Evolutionary conservation across 2,888 invertebrate species (phyloP), one percentile per base, ranked within the genome.

Genomic region (Oscheius sp.): DNA sequence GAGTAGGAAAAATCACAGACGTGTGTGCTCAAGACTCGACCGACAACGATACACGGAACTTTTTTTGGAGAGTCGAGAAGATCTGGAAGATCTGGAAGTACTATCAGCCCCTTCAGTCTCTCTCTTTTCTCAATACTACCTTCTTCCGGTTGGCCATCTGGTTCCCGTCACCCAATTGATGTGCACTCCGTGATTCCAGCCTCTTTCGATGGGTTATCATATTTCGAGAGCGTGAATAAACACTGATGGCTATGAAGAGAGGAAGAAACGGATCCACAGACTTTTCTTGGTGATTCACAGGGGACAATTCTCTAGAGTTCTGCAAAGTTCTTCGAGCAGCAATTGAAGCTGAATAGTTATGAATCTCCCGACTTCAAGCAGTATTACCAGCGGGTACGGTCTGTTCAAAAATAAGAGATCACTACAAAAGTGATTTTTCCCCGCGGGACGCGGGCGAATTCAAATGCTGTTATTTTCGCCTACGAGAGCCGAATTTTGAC

Each of bases 1-100:
- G 37, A 60, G 35, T 48, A 29, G 58, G 58, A 29, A 58, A n/a
- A n/a, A 33, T 58, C 58, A 33, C n/a, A 5, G 48, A 63, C 63
- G 63, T 63, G 63, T 63, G 63, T 63, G 21, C 50, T 21, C 48
- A 50, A 48, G 29, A n/a, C n/a, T 42, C 7, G 42, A 7, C 42
- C 42, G 42, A 42, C 42, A 42, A 13, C 11, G 62, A 63, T 63
- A 63, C 63, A 63, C 63, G 63, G 48, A n/a, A 13, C 21, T 63
- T 62, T 63, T 47, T 63, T n/a, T 29, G 21, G 21, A 48, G 21
- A 63, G 4, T 29, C 32, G 32, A 58, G 4, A 2, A 5, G 58
- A 58, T 58, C 29, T 58, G 32, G n/a, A 11, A 11, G 32, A 11
- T 29, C 32, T 58, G 58, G 53, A 53, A 29, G 53, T 53, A 29